Conservation (phyloP, 2,888 invertebrate species). For the Drosophila phalerata region DNA sequence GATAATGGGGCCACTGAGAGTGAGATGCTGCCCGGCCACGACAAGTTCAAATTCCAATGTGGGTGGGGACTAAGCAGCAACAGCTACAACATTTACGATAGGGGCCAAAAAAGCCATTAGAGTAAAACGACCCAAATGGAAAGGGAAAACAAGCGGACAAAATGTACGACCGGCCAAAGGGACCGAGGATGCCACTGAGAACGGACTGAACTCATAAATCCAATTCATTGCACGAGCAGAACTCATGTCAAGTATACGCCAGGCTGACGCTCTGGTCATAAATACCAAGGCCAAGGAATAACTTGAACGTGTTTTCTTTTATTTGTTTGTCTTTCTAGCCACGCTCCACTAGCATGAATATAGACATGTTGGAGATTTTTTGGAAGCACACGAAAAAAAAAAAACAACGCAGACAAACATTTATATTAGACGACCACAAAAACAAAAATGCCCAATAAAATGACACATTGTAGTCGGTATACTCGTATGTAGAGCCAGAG, state of each 20-base stretch:
- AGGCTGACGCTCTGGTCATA: constrained; percentile 70
- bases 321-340: constrained; percentile 64
- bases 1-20: constrained; percentile 72
- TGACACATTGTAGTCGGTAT: constrained; percentile 31
- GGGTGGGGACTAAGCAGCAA: constrained; percentile 49
- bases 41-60: constrained; percentile 75
- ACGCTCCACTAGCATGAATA: constrained; percentile 49
- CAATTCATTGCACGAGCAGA: constrained; percentile 30
- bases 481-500: constrained; percentile 17
- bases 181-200: background rate
- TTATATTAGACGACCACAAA: constrained; percentile 26
- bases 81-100: constrained; percentile 5
- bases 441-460: constrained; percentile 45
- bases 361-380: constrained; percentile 22
- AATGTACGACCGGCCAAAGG: background rate
- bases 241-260: constrained; percentile 59
- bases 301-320: constrained; percentile 69
- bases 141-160: constrained; percentile 1
- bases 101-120: constrained; percentile 40
- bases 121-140: constrained; percentile 30
- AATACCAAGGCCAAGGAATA: constrained; percentile 76
- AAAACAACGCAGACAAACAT: constrained; percentile 34
- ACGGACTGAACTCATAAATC: constrained; percentile 48
- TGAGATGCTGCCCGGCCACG: constrained; percentile 57
- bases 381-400: background rate